A percentile compares a stretch with the other conserved stretches of the same genome.
These are phyloP conservation scores for Ptychadena robeensis DNA, from an alignment of 2,797 vertebrate species.

Conservation along the genomic window DNA sequence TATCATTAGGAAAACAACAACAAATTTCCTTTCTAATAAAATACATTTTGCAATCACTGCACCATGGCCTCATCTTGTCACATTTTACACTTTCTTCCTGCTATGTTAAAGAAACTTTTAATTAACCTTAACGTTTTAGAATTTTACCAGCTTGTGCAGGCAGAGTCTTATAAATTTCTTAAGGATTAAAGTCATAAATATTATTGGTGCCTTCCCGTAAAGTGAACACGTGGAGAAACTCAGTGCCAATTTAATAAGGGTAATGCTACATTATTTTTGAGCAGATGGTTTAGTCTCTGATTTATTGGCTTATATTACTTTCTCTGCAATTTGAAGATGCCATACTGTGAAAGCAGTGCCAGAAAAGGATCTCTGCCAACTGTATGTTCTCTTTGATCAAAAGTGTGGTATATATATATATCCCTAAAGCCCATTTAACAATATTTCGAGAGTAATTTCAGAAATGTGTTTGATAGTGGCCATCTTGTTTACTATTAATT, in stretches of 20 bases:
- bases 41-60: neutral
- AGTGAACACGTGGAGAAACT: slow-evolving; percentile 40
- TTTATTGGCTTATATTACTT: slow-evolving; percentile 43
- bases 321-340: slow-evolving; percentile 33
- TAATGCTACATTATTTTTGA: slow-evolving; percentile 46
- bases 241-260: slow-evolving; percentile 39
- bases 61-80: neutral
- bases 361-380: slow-evolving; percentile 24
- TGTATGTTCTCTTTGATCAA: slow-evolving; percentile 29
- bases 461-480: slow-evolving; percentile 2
- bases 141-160: neutral
- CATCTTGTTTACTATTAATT: slow-evolving; percentile 13
- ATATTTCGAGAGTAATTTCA: slow-evolving; percentile 20
- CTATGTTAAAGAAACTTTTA: neutral
- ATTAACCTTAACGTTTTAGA: neutral
- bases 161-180: slow-evolving; percentile 18
- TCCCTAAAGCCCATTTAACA: slow-evolving; percentile 14
- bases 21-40: neutral
- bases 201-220: slow-evolving; percentile 28
- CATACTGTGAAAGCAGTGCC: slow-evolving; percentile 30
- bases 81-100: neutral
- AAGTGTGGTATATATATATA: slow-evolving; percentile 24
- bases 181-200: neutral
- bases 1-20: neutral
- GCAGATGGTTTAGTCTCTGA: slow-evolving; percentile 53